Evolutionary conservation across 2,113 vertebrate species (phyloP).

Genomic region (Vombatus ursinus): DNA sequence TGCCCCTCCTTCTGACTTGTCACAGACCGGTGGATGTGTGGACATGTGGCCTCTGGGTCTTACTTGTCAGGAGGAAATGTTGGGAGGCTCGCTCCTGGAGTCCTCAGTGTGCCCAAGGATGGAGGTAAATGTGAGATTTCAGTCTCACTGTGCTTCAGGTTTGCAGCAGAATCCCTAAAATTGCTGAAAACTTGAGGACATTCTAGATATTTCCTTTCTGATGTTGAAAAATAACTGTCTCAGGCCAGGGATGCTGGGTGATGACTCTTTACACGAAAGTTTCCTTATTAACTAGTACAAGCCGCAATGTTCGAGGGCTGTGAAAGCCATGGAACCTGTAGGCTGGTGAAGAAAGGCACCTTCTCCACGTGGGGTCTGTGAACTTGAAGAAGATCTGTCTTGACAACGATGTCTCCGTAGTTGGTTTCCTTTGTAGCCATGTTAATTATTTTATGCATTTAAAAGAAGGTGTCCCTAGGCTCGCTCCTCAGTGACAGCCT

Average conservation of each 20-base stretch:
- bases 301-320: background rate
- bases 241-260: background rate
- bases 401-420: too few relatives aligned
- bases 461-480: too few relatives aligned
- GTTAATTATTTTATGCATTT: too few relatives aligned
- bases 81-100: background rate
- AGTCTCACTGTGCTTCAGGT: background rate
- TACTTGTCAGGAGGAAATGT: background rate
- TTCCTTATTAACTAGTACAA: background rate
- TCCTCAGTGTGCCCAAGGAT: background rate
- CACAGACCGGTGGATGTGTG: too few relatives aligned
- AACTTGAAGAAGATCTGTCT: background rate
- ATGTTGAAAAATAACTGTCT: background rate
- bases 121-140: too few relatives aligned
- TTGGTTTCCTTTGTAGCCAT: too few relatives aligned
- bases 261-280: constrained; percentile 14
- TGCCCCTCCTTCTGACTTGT: background rate
- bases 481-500: background rate
- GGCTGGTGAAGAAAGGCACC: background rate
- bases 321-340: too few relatives aligned
- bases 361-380: background rate
- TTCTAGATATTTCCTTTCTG: background rate
- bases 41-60: too few relatives aligned
- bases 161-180: background rate
- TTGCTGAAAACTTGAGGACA: background rate